Conservation (phyloP, 30 jellyfish, hydroid and myxozoan species). For the Aurelia coerulea region DNA sequence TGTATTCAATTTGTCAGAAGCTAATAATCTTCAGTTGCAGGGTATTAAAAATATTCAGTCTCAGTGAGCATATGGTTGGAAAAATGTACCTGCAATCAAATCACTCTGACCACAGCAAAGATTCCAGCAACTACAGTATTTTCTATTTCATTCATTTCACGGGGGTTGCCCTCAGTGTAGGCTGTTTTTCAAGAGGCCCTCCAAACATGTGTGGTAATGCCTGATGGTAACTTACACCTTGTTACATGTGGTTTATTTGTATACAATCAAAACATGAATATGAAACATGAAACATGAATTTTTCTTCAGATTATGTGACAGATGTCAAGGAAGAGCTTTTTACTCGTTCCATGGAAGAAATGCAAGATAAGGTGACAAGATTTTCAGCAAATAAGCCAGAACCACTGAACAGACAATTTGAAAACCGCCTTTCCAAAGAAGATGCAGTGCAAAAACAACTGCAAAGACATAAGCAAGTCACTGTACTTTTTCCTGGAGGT, state of each 20-base stretch:
- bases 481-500: conserved; percentile 22
- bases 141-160: no score
- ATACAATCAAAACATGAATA: not conserved
- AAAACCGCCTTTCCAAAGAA: conserved; percentile 4
- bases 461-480: conserved; percentile 2
- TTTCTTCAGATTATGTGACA: conserved; percentile 1
- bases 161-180: no score
- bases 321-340: conserved; percentile 6
- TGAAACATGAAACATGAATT: no score
- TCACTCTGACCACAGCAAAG: no score
- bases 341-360: not conserved
- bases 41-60: no score
- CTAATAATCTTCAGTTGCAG: no score
- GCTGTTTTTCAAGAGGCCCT: no score
- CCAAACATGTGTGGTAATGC: not conserved
- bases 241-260: not conserved
- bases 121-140: no score
- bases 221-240: not conserved
- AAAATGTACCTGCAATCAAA: no score
- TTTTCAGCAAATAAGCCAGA: conserved; percentile 5
- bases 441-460: conserved; percentile 12
- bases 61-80: no score
- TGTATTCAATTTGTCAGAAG: no score
- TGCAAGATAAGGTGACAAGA: not conserved
- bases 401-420: conserved; percentile 19